phyloP scores from a whole-genome alignment of 92 coral and sea anemone species.

The Porites divaricata region DNA sequence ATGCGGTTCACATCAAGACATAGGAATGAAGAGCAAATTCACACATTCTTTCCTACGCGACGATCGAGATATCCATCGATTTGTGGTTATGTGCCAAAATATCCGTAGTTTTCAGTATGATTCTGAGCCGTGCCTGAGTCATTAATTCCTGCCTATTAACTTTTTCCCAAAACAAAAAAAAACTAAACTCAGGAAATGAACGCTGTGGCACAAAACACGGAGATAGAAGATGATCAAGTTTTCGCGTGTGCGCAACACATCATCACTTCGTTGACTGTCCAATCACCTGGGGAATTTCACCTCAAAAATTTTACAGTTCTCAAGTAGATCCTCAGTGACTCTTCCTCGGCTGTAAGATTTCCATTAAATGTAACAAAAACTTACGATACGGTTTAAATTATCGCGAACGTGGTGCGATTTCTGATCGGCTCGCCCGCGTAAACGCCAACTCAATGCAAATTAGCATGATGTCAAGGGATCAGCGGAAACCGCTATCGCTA shows the following conservation, averaged over 20 bases:
- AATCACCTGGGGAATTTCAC: not conserved
- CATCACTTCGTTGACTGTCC: not conserved
- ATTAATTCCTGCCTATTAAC: not conserved
- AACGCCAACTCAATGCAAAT: not conserved
- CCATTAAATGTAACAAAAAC: not conserved
- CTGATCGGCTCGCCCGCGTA: not conserved
- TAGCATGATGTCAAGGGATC: slow-evolving; percentile 12
- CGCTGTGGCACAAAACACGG: not conserved
- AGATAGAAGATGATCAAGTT: not conserved
- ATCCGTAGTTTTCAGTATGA: not conserved
- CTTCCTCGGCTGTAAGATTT: not conserved
- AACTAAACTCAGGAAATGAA: not conserved
- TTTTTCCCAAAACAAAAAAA: too few species aligned
- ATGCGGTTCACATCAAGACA: not conserved
- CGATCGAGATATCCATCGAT: not conserved
- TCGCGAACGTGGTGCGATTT: not conserved
- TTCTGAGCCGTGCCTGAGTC: not conserved
- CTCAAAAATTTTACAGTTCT: too few species aligned
- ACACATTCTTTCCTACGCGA: not conserved
- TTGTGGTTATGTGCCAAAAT: not conserved
- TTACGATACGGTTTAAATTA: not conserved
- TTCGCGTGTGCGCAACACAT: not conserved
- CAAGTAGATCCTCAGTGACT: not conserved
- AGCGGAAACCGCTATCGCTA: slow-evolving; percentile 10
- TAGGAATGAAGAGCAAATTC: not conserved